A percentile compares a stretch with the other conserved stretches of the same genome.
phyloP scores from a whole-genome alignment of 2,113 vertebrate species.

The Pseudorasbora parva region DNA sequence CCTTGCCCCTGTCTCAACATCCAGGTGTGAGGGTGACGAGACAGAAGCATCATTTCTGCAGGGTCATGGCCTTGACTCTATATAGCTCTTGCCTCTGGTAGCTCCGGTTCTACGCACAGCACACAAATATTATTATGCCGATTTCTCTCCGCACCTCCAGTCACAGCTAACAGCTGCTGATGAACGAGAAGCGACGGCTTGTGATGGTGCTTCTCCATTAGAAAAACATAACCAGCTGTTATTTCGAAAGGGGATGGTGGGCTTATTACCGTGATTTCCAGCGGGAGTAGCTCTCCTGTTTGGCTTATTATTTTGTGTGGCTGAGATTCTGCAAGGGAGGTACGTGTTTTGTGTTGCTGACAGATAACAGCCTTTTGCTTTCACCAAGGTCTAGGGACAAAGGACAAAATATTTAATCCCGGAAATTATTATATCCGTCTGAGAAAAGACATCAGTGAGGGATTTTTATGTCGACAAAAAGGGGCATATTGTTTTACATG shows the following conservation, averaged over 20 bases:
- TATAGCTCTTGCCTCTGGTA: not conserved
- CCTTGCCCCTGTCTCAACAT: not conserved
- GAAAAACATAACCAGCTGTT: slow-evolving; percentile 71
- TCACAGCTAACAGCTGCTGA: slow-evolving; percentile 69
- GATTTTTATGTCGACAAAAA: slow-evolving; percentile 11
- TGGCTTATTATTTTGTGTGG: slow-evolving; percentile 51
- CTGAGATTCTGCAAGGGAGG: slow-evolving; percentile 32
- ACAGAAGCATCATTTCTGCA: slow-evolving; percentile 6
- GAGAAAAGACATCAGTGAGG: slow-evolving; percentile 7
- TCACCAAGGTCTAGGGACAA: slow-evolving; percentile 51
- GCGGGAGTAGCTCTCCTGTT: slow-evolving; percentile 52
- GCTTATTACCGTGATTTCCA: slow-evolving; percentile 64
- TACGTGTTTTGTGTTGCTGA: slow-evolving; percentile 46
- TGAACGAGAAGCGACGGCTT: slow-evolving; percentile 66
- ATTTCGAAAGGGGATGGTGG: slow-evolving; percentile 65
- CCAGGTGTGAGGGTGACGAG: slow-evolving; percentile 35
- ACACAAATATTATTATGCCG: slow-evolving; percentile 44
- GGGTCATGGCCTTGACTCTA: slow-evolving; percentile 17
- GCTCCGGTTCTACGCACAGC: slow-evolving; percentile 9
- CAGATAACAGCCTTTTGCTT: slow-evolving; percentile 58
- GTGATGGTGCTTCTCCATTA: slow-evolving; percentile 60
- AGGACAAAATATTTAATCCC: slow-evolving; percentile 49
- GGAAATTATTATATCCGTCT: slow-evolving; percentile 36
- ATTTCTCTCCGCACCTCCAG: slow-evolving; percentile 19
- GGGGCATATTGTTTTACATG: slow-evolving; percentile 11